A percentile compares a stretch with the other conserved stretches of the same genome.
These are phyloP conservation scores for Orussus abietinus DNA, from an alignment of 1,140 invertebrate genomes.

Conservation along the genomic window DNA sequence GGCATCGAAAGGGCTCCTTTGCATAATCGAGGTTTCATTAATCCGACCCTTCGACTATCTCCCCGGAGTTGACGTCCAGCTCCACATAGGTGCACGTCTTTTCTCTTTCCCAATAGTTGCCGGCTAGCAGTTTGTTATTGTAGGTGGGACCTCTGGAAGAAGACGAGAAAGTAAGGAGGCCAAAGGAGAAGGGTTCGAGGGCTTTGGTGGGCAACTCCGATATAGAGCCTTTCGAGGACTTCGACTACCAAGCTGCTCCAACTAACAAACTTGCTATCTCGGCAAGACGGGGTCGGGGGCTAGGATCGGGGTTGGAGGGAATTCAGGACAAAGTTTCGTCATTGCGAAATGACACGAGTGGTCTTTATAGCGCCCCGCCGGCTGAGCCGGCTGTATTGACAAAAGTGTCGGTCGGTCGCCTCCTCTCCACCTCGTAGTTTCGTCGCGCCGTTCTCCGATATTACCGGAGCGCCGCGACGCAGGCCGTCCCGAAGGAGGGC, in stretches of 20 bases:
- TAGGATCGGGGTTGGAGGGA: constrained; percentile 14
- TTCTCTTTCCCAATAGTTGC: too few relatives aligned
- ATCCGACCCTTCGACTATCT: too few relatives aligned
- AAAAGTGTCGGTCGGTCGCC: constrained; percentile 47
- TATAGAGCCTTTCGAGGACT: constrained; percentile 30
- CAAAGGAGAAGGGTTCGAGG: constrained; percentile 27
- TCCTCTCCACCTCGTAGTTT: constrained; percentile 28
- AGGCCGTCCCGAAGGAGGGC: constrained; percentile 17
- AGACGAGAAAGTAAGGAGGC: constrained; percentile 24
- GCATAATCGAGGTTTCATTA: too few relatives aligned
- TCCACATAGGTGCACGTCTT: too few relatives aligned
- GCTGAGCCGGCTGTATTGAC: constrained; percentile 42
- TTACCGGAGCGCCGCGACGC: constrained; percentile 40
- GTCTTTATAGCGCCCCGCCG: constrained; percentile 49
- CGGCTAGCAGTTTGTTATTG: too few relatives aligned
- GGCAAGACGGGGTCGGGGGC: constrained; percentile 4
- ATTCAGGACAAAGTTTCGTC: constrained; percentile 54
- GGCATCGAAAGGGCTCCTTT: too few relatives aligned
- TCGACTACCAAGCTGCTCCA: constrained; percentile 36
- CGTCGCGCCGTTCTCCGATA: constrained; percentile 48
- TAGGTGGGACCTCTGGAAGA: too few relatives aligned
- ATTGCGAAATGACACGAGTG: constrained; percentile 56
- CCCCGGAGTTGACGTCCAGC: too few relatives aligned
- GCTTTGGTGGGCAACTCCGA: too few relatives aligned
- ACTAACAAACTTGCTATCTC: constrained; percentile 39